A percentile compares a stretch with the other conserved stretches of the same genome.
Evolutionary conservation across 2,113 vertebrate genomes (phyloP).

Genomic region (Xyliphius kryptos): DNA sequence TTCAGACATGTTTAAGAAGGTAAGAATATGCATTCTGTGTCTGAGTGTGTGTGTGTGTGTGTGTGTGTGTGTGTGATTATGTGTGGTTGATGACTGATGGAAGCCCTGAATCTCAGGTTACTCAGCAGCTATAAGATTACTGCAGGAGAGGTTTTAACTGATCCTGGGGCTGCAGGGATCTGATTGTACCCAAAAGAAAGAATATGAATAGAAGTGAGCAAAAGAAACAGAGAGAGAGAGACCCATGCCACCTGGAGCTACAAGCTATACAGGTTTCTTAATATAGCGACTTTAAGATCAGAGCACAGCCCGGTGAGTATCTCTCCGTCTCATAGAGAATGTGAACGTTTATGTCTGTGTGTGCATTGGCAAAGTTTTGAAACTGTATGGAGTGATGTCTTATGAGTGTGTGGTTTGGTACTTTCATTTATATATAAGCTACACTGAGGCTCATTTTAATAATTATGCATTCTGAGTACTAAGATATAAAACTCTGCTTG

Average conservation of each 20-base stretch:
- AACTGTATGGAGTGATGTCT: too few relatives aligned
- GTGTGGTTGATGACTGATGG: constrained; percentile 29
- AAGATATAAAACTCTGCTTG: too few relatives aligned
- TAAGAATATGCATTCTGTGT: too few relatives aligned
- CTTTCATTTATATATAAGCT: too few relatives aligned
- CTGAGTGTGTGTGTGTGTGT: constrained; percentile 8
- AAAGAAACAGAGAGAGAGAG: constrained; percentile 13
- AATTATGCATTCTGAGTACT: too few relatives aligned
- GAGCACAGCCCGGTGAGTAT: constrained; percentile 36
- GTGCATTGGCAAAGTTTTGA: too few relatives aligned
- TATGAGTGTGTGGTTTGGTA: too few relatives aligned
- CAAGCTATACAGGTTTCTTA: too few relatives aligned
- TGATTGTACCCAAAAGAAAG: constrained; percentile 48
- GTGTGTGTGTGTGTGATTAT: constrained; percentile 11
- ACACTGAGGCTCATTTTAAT: too few relatives aligned
- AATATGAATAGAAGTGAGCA: neutral
- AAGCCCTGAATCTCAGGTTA: constrained; percentile 51
- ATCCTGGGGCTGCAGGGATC: constrained; percentile 36
- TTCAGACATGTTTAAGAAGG: constrained; percentile 52
- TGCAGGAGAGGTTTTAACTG: constrained; percentile 40
- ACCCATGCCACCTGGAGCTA: constrained; percentile 14
- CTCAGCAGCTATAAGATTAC: constrained; percentile 47
- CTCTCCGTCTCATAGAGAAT: too few relatives aligned
- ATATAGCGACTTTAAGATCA: too few relatives aligned
- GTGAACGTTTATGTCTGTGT: too few relatives aligned